Base-by-base conservation (phyloP, 2,797 vertebrate genomes). In the Salmo trutta region DNA sequence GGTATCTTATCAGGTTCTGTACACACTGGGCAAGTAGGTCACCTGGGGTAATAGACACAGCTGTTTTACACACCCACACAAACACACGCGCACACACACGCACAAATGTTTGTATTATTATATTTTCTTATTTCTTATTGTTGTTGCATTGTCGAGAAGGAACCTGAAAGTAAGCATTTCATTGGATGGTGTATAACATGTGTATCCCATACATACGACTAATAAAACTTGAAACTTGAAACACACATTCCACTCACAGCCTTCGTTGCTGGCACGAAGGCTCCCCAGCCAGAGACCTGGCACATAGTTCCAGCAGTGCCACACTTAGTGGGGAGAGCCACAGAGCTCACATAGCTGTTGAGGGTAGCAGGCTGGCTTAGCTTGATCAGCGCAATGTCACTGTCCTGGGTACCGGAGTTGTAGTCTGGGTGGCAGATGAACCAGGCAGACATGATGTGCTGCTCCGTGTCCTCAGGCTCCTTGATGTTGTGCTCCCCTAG, bases 221-320 rank as follows among this genome's bases (percentile, higher is more conserved):
- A 47, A 12, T 47, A 47, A 47, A 47, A 47, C 10, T 12, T 12
- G 10, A 12, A 47, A 41, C 41, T 41, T 47, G 10, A 47, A 3
- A 29, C 21, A 12, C 5, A 16, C 29, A 24, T 15, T 8, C 21
- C 54, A 89, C 90, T 90, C 83, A 91, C 90, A 94, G 88, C 94
- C 89, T 81, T 95, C 71, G 4, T 94, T 80, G 12, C 83, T 90
- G 83, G 93, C 90, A 16, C 90, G 82, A 12, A 93, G 92, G 87
- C 92, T 96, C 4, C 94, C 95, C 94, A 96, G 41, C 95, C 95
- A 0, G 94, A 96, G 82, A 96, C 88, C n/a, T 91, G 84, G 62
- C 94, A 95, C 65, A 77, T 4, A 0, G 90, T 89, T 16, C 93
- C 93, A 0, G 90, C 86, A 0, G 59, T 14, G 1, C 87, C 90